These are phyloP conservation scores for Thereva unica DNA, from an alignment of 2,888 invertebrate genomes.

Conservation along the genomic window DNA sequence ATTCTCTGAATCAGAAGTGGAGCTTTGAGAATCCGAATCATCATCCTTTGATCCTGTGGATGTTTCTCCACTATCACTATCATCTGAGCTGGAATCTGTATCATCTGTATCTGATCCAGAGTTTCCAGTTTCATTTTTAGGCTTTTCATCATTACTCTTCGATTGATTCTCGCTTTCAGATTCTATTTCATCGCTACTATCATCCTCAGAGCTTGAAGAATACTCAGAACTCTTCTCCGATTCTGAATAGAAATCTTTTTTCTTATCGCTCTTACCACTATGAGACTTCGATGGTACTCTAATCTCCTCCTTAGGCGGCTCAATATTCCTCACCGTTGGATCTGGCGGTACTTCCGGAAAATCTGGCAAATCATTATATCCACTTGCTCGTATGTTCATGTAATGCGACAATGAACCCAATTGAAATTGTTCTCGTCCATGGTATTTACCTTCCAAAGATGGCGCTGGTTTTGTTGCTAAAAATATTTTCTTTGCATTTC, in stretches of 20 bases:
- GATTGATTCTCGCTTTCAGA: conserved; percentile 48
- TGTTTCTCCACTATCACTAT: conserved; percentile 10
- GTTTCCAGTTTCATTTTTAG: conserved; percentile 5
- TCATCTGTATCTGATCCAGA: conserved; percentile 37
- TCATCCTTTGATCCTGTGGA: background rate
- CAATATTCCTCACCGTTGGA: conserved; percentile 76
- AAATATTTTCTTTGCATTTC: conserved; percentile 82
- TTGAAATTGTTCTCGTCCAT: conserved; percentile 84
- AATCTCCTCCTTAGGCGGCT: conserved; percentile 52
- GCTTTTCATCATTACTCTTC: conserved; percentile 45
- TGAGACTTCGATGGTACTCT: conserved; percentile 48
- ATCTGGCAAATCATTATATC: conserved; percentile 86
- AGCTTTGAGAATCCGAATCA: conserved; percentile 35
- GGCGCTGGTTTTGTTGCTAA: conserved; percentile 94
- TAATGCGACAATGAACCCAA: conserved; percentile 95
- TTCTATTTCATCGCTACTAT: conserved; percentile 38
- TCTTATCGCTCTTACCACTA: conserved; percentile 52
- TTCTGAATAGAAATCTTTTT: conserved; percentile 67
- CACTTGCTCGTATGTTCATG: conserved; percentile 80
- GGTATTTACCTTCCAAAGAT: conserved; percentile 80
- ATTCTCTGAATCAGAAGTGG: conserved; percentile 43
- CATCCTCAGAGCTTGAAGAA: conserved; percentile 46
- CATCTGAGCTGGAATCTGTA: conserved; percentile 41
- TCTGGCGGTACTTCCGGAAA: conserved; percentile 80
- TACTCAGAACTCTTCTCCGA: conserved; percentile 56